Percentiles rank a stretch among this genome's conserved stretches.
phyloP scores from a whole-genome alignment of 2,797 vertebrate species.

The Pipistrellus nathusii region DNA sequence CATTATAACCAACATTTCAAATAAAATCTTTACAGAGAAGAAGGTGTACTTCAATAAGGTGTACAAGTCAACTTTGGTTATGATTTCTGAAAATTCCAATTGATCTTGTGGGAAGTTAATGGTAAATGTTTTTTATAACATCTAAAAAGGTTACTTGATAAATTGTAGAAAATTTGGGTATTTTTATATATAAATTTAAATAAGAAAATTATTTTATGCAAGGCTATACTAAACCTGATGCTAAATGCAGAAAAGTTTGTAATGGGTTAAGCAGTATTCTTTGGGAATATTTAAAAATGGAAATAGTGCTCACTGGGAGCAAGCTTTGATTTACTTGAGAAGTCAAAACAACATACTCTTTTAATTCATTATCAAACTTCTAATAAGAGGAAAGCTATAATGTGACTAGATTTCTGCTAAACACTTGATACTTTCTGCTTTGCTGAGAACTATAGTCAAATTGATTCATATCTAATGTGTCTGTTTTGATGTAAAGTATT shows the following conservation, averaged over 20 bases:
- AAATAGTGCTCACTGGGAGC: background rate
- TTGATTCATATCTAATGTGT: background rate
- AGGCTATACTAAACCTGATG: background rate
- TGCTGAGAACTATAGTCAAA: background rate
- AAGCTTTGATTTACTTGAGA: background rate
- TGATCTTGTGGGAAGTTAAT: background rate
- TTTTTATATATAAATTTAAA: background rate
- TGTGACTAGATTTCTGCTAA: background rate
- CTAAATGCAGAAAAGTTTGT: background rate
- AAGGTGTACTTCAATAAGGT: background rate
- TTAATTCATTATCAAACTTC: background rate
- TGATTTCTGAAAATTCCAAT: slow-evolving; percentile 38
- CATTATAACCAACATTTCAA: background rate
- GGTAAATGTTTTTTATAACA: background rate
- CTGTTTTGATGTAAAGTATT: background rate
- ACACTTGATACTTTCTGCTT: background rate
- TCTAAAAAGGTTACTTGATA: background rate
- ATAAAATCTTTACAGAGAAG: background rate
- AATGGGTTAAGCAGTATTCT: background rate
- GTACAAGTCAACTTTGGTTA: background rate
- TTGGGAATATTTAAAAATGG: background rate
- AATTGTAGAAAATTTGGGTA: background rate
- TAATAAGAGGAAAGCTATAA: background rate
- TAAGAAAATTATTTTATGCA: background rate
- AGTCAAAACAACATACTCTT: background rate